Evolutionary conservation across 2,797 vertebrate genomes (phyloP), one percentile per base, ranked within the genome.

Genomic region (Numenius phaeopus): DNA sequence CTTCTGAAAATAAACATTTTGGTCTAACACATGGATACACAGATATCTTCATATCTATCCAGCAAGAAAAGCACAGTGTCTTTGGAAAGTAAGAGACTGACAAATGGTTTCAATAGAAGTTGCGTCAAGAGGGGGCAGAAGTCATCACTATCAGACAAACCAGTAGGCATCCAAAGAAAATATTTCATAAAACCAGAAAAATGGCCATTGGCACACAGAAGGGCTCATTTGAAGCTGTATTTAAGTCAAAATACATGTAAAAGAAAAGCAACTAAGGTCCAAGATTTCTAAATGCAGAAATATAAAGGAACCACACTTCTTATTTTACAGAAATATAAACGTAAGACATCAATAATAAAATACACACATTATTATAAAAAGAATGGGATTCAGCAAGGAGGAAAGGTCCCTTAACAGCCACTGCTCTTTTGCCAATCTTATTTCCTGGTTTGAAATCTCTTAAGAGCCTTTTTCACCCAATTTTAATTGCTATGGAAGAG

Each of bases 1-100:
- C 32, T 73, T 90, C 71, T 90, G 65, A 95, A 89, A 93, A 91
- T 5, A 86, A 90, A 64, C 39, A 52, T 78, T 94, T 91, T 88
- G 46, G 37, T 94, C 46, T 85, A 88, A 83, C 59, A 89, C 77
- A 50, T 26, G 58, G 47, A 55, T 58, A 85, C 4, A 50, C 7
- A 86, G 80, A 37, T 64, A 90, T 19, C 22, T 44, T 92, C 65
- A n/a, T 84, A 75, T 40, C 52, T 83, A 30, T 10, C 40, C 47
- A 71, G 39, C 23, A 83, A 82, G 64, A 73, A 89, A 77, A 87
- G 34, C 44, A 52, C 16, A 40, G 30, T 46, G 24, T 77, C 90
- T 93, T 84, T 61, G 29, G 70, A 64, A 91, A 82, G 66, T 42
- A 92, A 55, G 65, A 89, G 61, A 57, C 22, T 62, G 69, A 80